Percentiles rank a stretch among this genome's conserved stretches.
Conservation (phyloP, 2,888 invertebrate species). For the Colostygia pectinataria region DNA sequence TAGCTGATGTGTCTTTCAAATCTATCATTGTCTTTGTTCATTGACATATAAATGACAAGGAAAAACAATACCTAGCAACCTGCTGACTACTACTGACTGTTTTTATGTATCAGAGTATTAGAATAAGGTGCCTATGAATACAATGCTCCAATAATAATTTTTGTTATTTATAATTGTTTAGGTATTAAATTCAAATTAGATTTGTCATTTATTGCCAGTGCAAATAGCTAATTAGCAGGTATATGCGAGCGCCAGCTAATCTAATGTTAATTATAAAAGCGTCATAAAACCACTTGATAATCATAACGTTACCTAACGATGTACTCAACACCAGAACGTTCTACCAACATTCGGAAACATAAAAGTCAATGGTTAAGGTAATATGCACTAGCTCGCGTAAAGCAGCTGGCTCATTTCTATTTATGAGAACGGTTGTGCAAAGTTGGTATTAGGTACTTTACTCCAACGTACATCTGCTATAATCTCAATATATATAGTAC, state of each 20-base stretch:
- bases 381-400: slow-evolving; percentile 1
- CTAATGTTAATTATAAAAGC: slow-evolving; percentile 42
- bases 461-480: too few species aligned
- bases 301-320: slow-evolving; percentile 43
- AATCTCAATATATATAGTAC: too few species aligned
- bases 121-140: too few species aligned
- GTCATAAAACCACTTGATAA: slow-evolving; percentile 46
- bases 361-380: slow-evolving; percentile 21
- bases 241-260: slow-evolving; percentile 39
- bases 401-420: slow-evolving; percentile 3
- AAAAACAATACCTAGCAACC: too few species aligned
- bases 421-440: too few species aligned
- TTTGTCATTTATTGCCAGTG: slow-evolving; percentile 37
- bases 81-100: too few species aligned
- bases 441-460: too few species aligned
- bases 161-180: neutral
- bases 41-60: too few species aligned
- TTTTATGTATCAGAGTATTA: too few species aligned
- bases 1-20: too few species aligned
- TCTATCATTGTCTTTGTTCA: too few species aligned
- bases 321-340: slow-evolving; percentile 35
- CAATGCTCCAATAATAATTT: too few species aligned
- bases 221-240: slow-evolving; percentile 45
- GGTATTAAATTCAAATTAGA: neutral
- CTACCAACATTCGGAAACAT: slow-evolving; percentile 23